Conservation (phyloP, 2,797 vertebrate species). For the Monodelphis domestica region DNA sequence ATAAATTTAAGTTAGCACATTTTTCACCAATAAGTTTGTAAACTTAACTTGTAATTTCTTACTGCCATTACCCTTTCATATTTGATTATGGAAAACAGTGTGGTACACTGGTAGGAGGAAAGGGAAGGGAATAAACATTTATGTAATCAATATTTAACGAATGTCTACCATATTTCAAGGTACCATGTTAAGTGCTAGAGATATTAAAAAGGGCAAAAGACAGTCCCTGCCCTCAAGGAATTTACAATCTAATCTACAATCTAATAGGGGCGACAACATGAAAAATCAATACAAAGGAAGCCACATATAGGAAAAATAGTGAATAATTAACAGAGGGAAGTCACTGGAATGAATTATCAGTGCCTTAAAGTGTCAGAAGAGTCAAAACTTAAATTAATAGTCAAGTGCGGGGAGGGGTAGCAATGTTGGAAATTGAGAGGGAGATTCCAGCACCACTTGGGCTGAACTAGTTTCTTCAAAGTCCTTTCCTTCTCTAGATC, state of each 20-base stretch:
- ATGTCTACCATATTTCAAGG: background rate
- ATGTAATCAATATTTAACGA: background rate
- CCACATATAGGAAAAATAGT: background rate
- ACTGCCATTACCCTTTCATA: slow-evolving; percentile 34
- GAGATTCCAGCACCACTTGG: background rate
- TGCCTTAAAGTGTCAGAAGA: background rate
- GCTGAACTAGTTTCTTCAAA: background rate
- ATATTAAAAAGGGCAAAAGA: background rate
- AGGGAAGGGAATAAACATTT: background rate
- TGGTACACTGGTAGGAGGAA: background rate
- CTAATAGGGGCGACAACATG: background rate
- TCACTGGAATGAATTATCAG: background rate
- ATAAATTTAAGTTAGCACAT: background rate
- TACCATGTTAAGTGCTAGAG: background rate
- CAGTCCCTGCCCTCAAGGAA: background rate
- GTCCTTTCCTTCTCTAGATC: background rate
- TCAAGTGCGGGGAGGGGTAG: background rate
- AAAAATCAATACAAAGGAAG: background rate
- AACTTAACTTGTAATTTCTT: slow-evolving; percentile 52
- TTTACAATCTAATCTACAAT: background rate
- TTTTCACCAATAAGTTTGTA: slow-evolving; percentile 5
- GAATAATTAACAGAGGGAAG: background rate
- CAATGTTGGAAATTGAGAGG: background rate
- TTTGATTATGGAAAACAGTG: slow-evolving; percentile 6
- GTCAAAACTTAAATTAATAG: background rate